phyloP scores from a whole-genome alignment of 2,113 vertebrate genomes.

The Ranitomeya variabilis region DNA sequence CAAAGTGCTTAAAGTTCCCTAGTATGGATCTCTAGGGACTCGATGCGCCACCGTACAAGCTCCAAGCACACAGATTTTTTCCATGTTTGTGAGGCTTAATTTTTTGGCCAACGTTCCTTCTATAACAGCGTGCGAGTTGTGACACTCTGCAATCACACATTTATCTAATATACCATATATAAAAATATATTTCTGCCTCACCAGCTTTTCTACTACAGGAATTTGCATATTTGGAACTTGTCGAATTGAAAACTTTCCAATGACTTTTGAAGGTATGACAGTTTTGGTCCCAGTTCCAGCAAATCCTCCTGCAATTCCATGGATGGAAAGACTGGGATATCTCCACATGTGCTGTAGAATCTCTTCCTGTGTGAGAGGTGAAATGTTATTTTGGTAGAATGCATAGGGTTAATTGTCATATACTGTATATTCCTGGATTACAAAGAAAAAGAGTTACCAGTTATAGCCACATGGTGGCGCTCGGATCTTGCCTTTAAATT shows the following conservation, averaged over 20 bases:
- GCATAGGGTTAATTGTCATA: not conserved
- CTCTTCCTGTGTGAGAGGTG: conserved; percentile 76
- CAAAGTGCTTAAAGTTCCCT: no score
- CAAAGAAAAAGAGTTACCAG: not conserved
- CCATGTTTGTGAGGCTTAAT: no score
- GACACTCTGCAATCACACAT: not conserved
- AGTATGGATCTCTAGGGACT: no score
- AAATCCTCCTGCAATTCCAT: conserved; percentile 90
- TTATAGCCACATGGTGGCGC: not conserved
- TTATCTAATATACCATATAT: not conserved
- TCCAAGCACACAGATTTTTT: no score
- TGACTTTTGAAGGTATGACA: conserved; percentile 87
- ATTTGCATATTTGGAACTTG: conserved; percentile 87
- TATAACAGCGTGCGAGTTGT: no score
- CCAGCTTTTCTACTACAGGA: conserved; percentile 80
- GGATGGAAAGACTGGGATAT: conserved; percentile 86
- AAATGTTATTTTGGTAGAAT: not conserved
- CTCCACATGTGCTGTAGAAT: conserved; percentile 85
- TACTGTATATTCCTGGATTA: not conserved
- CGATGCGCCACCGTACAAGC: no score
- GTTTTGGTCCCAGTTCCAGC: conserved; percentile 83
- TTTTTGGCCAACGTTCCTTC: no score
- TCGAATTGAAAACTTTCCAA: conserved; percentile 89
- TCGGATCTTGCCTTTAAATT: not conserved
- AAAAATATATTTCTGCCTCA: conserved; percentile 60